Conservation (phyloP, 2,888 invertebrate species). For the Cataglyphis albicans region DNA sequence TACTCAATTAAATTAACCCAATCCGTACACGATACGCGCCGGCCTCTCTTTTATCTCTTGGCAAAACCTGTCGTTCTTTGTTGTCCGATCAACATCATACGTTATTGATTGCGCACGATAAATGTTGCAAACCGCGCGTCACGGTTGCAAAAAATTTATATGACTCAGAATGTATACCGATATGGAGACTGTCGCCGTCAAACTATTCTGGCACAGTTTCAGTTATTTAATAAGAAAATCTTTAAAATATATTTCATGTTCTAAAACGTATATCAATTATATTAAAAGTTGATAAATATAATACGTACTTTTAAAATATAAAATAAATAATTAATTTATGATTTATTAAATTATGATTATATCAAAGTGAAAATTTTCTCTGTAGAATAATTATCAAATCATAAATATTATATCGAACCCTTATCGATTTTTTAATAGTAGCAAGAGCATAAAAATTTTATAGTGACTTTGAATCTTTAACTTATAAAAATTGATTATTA, state of each 20-base stretch:
- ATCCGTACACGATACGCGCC: constrained; percentile 38
- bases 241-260: not conserved
- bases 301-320: no score
- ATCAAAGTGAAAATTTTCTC: no score
- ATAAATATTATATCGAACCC: no score
- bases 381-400: no score
- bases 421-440: no score
- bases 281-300: no score
- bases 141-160: constrained; percentile 62
- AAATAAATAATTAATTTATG: no score
- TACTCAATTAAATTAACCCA: constrained; percentile 68
- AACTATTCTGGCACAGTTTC: not conserved
- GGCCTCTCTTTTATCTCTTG: constrained; percentile 58
- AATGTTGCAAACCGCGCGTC: constrained; percentile 52
- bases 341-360: no score
- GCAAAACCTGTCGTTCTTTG: constrained; percentile 36
- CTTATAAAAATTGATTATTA: no score
- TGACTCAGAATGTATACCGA: constrained; percentile 4
- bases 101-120: constrained; percentile 61
- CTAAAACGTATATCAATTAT: no score
- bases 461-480: no score
- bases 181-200: not conserved
- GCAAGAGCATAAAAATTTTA: no score
- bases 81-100: constrained; percentile 45
- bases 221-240: not conserved